Conservation (phyloP, 2,113 vertebrate genomes). For the Chaenocephalus aceratus region DNA sequence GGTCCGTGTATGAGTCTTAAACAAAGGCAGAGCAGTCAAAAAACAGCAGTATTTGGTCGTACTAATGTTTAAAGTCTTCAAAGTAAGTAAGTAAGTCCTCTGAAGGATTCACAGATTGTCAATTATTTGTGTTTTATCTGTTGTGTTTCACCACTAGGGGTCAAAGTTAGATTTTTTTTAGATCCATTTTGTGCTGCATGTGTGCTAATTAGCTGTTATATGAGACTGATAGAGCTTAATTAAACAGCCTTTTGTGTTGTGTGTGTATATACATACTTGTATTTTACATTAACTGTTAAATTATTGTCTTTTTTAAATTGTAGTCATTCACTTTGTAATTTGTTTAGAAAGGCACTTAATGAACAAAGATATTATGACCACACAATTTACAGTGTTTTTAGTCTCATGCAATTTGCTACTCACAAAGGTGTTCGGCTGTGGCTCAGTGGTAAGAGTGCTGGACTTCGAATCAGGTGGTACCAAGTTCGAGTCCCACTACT, state of each 20-base stretch:
- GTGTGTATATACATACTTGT: too few relatives aligned
- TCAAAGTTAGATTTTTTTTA: conserved; percentile 15
- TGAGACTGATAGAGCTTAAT: not conserved
- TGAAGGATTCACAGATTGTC: not conserved
- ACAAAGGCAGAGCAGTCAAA: not conserved
- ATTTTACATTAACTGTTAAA: too few relatives aligned
- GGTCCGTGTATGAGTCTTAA: not conserved
- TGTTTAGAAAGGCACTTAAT: too few relatives aligned
- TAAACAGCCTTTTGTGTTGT: not conserved
- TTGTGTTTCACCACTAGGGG: conserved; percentile 17
- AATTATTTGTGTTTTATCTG: not conserved
- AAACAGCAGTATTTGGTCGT: not conserved
- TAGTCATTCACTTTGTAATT: too few relatives aligned
- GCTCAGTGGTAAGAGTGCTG: too few relatives aligned
- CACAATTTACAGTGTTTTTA: too few relatives aligned
- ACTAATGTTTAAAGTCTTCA: not conserved
- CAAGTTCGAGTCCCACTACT: too few relatives aligned
- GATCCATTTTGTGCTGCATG: not conserved
- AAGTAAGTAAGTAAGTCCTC: not conserved
- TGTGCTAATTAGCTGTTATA: not conserved
- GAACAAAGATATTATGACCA: too few relatives aligned
- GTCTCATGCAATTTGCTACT: not conserved
- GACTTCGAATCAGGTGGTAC: too few relatives aligned
- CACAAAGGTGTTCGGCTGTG: not conserved
- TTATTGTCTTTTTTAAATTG: too few relatives aligned